Conservation (phyloP, 2,797 vertebrate species). For the Crenichthys baileyi region DNA sequence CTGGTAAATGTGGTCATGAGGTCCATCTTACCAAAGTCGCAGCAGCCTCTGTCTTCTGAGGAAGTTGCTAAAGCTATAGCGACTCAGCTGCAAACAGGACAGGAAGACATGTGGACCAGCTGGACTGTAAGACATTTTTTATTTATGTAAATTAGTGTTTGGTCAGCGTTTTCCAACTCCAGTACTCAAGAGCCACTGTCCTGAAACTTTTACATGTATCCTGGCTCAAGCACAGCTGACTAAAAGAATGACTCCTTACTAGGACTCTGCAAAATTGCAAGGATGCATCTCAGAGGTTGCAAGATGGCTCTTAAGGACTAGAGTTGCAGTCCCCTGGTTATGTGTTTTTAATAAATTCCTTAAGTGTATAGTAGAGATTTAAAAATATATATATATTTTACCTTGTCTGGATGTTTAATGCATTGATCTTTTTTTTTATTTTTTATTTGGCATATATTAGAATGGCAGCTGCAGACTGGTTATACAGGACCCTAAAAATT, state of each 20-base stretch:
- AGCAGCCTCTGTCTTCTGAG: slow-evolving; percentile 49
- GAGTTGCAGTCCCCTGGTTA: background rate
- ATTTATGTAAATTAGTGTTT: background rate
- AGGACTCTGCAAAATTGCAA: background rate
- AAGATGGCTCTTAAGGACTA: background rate
- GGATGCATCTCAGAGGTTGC: background rate
- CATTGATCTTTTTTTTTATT: background rate
- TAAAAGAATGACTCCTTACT: background rate
- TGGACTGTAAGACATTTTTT: slow-evolving; percentile 74
- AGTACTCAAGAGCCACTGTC: background rate
- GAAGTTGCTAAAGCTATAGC: slow-evolving; percentile 72
- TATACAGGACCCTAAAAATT: no score
- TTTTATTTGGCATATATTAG: background rate
- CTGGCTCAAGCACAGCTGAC: no score
- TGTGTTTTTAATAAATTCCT: background rate
- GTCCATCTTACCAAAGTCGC: slow-evolving; percentile 69
- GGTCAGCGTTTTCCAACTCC: background rate
- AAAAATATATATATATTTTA: no score
- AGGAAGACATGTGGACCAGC: slow-evolving; percentile 66
- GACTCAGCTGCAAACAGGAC: slow-evolving; percentile 55
- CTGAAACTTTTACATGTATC: background rate
- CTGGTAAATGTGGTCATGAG: slow-evolving; percentile 75
- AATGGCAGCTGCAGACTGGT: no score
- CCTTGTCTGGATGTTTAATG: background rate
- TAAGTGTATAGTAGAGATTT: background rate